Base-by-base conservation (phyloP, 2,888 invertebrate genomes). In the Euplagia quadripunctaria region DNA sequence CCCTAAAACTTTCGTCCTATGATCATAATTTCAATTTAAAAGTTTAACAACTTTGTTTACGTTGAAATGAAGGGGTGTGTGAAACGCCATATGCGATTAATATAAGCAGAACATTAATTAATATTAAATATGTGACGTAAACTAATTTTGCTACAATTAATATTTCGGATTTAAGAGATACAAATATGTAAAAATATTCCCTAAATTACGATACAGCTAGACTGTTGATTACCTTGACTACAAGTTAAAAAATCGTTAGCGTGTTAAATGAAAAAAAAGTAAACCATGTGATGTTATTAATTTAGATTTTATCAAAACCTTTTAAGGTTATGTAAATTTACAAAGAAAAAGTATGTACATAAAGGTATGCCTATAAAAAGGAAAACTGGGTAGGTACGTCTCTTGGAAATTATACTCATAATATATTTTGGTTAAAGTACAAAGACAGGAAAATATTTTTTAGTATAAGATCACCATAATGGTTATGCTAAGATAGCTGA, bases 11-110 rank as follows among this genome's bases (percentile, higher is more conserved):
- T 91, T 87, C 71, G 79, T 81, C 83, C 83, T 87, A 86, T 87
- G 87, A 89, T 90, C 89, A 90, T 91, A 90, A 92, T 91, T 91
- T 89, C 88, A 91, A 92, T 91, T 91, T 90, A 88, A 90, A 92
- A 92, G 89, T 91, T 92, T 82, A 76, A 79, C 79, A 86, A 86
- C 87, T 86, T 87, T 90, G 88, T 89, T 89, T 88, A 87, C 82
- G 83, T 87, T 87, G 75, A 84, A 87, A 88, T 84, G 80, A 83
- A 85, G 81, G 83, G 84, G 72, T 85, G 78, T 82, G 79, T 79
- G 82, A 81, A 82, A 72, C 72, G 74, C 74, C 74, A 73, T 77
- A 81, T 78, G 80, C 52, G 72, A 68, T 74, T 49, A 73, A 74
- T 69, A 73, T 72, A 75, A 75, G 55, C 69, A 73, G 74, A 74